phyloP scores from a whole-genome alignment of 2,888 invertebrate species.

The Helleia helle region DNA sequence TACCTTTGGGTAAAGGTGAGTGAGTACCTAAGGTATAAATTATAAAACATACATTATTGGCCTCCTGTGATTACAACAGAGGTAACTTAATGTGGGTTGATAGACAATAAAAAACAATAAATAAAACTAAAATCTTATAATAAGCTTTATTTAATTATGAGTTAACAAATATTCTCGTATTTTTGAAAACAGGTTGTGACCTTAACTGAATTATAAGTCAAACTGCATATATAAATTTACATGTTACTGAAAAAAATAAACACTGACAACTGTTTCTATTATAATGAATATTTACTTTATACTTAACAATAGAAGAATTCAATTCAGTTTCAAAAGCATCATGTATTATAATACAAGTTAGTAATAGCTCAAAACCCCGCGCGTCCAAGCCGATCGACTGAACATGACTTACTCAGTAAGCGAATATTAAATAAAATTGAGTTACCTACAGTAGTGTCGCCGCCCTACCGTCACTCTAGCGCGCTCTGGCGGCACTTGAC shows the following conservation, averaged over 20 bases:
- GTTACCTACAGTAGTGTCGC: slow-evolving; percentile 34
- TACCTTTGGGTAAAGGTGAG: too few relatives aligned
- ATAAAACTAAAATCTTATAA: slow-evolving; percentile 70
- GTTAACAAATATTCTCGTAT: slow-evolving; percentile 73
- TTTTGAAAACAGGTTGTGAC: slow-evolving; percentile 72
- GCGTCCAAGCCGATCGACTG: slow-evolving; percentile 55
- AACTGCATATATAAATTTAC: slow-evolving; percentile 62
- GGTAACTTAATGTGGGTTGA: too few relatives aligned
- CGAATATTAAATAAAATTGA: slow-evolving; percentile 58
- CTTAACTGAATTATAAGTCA: slow-evolving; percentile 71
- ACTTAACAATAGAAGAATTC: slow-evolving; percentile 68
- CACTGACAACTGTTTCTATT: slow-evolving; percentile 69
- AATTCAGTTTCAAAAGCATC: slow-evolving; percentile 70
- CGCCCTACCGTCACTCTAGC: slow-evolving; percentile 20
- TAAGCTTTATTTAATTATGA: slow-evolving; percentile 75
- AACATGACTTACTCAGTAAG: slow-evolving; percentile 64
- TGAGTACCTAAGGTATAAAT: too few relatives aligned
- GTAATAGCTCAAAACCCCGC: slow-evolving; percentile 57
- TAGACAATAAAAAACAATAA: too few relatives aligned
- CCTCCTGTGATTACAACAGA: too few relatives aligned
- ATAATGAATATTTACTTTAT: slow-evolving; percentile 68
- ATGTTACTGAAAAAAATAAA: slow-evolving; percentile 66
- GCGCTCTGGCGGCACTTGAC: too few relatives aligned
- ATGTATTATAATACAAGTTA: slow-evolving; percentile 69
- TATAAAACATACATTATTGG: too few relatives aligned